Evolutionary conservation across 2,888 invertebrate genomes (phyloP), one percentile per base, ranked within the genome.

Genomic region (Capitulum mitella): DNA sequence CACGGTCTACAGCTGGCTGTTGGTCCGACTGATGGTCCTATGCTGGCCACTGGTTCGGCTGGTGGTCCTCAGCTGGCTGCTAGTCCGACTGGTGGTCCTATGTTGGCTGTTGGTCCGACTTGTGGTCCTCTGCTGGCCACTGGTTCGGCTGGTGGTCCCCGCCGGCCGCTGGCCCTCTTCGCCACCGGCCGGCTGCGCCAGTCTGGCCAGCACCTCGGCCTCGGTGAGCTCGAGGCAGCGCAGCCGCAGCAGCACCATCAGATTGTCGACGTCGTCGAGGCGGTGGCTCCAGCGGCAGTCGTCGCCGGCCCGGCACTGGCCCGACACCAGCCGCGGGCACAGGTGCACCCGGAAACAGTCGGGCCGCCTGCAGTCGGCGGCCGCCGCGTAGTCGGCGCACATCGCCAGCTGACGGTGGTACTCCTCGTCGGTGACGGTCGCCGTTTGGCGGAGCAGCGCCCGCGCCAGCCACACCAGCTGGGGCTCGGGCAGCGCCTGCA

Each of bases 401-500:
- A 37, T 1, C 22, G 26, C 37, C 70, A 70, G 70, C 70, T 70
- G 22, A 37, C 40, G 34, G 22, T 34, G 70, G 70, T 70, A 70
- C 70, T 70, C 70, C 16, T 40, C 70, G 26, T 19, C 37, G 22
- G 58, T 40, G 46, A 34, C 48, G 32, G 74, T 58, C 32, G 78
- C 77, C 78, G 77, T 78, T 48, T 77, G 78, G 29, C 51, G 77
- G 70, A 70, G 77, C 48, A 79, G 77, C 46, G 78, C n/a, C 34
- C 76, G 61, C 76, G 48, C 54, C 76, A 61, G 78, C 54, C 77
- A 79, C 78, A 51, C 78, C 58, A 54, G 79, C 70, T 78, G 75
- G 74, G 70, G 79, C 78, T 76, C 78, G 74, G 78, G 78, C 64
- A 78, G 80, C 37, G 77, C 64, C 77, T 64, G 78, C 78, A 76